Conservation (phyloP, 2,797 vertebrate genomes). For the Hydrocynus forskahlii region DNA sequence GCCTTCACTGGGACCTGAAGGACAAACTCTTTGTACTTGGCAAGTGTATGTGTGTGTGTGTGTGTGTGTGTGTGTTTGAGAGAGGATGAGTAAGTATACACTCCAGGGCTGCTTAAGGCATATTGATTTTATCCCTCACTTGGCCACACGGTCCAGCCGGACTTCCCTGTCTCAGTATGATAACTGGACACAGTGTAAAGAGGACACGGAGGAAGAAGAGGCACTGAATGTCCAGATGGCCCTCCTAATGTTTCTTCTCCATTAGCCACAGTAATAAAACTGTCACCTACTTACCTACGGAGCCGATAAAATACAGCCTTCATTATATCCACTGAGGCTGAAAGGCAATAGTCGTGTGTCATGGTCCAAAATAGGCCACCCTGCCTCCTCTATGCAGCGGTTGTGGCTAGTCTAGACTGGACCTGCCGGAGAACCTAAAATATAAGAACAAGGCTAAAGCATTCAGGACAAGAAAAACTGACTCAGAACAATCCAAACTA, state of each 20-base stretch:
- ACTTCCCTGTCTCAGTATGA: slow-evolving; percentile 3
- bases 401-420: neutral
- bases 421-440: neutral
- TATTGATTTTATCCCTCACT: slow-evolving; percentile 58
- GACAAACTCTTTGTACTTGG: slow-evolving; percentile 26
- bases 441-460: neutral
- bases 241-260: slow-evolving; percentile 52
- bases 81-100: slow-evolving; percentile 38
- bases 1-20: slow-evolving; percentile 46
- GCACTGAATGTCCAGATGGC: slow-evolving; percentile 32
- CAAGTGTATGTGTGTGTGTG: neutral
- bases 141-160: slow-evolving; percentile 12
- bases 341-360: slow-evolving; percentile 44
- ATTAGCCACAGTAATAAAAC: slow-evolving; percentile 55
- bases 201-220: slow-evolving; percentile 26
- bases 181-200: neutral
- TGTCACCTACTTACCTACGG: slow-evolving; percentile 54
- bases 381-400: neutral
- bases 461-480: neutral
- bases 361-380: slow-evolving; percentile 42
- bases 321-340: slow-evolving; percentile 51
- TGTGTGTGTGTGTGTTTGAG: neutral
- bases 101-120: slow-evolving; percentile 44
- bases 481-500: neutral
- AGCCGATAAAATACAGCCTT: slow-evolving; percentile 53